A percentile compares a stretch with the other conserved stretches of the same genome.
Conservation (phyloP, 2,113 vertebrate genomes). For the Caranx ignobilis region DNA sequence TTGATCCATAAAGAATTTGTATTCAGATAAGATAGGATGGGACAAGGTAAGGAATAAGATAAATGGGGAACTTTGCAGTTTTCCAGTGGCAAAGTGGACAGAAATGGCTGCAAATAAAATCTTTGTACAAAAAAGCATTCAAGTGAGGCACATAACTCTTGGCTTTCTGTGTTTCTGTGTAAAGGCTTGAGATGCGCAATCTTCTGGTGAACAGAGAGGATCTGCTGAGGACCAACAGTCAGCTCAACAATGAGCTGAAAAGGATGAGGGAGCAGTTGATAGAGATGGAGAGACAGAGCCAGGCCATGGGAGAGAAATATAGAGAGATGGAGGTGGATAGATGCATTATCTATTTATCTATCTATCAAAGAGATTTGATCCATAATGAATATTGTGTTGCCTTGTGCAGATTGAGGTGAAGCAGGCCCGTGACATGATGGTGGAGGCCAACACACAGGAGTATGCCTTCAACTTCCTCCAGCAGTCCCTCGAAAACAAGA, state of each 20-base stretch:
- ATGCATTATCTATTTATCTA: not conserved
- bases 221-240: constrained; percentile 80
- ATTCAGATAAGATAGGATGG: too few relatives aligned
- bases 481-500: constrained; percentile 83
- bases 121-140: too few relatives aligned
- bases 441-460: constrained; percentile 86
- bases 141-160: too few relatives aligned
- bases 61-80: too few relatives aligned
- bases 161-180: not conserved
- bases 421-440: constrained; percentile 82
- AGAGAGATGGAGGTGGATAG: constrained; percentile 74
- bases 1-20: too few relatives aligned
- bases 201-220: constrained; percentile 86
- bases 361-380: not conserved
- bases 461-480: constrained; percentile 86
- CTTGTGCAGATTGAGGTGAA: constrained; percentile 79
- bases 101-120: too few relatives aligned
- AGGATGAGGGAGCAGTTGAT: constrained; percentile 76
- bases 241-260: constrained; percentile 81
- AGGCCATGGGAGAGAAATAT: constrained; percentile 65
- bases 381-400: not conserved
- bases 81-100: too few relatives aligned
- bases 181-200: constrained; percentile 82
- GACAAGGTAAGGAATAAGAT: too few relatives aligned
- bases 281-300: constrained; percentile 79